Evolutionary conservation across 2,113 vertebrate species (phyloP).

Genomic region (Orientallactaga bullata): DNA sequence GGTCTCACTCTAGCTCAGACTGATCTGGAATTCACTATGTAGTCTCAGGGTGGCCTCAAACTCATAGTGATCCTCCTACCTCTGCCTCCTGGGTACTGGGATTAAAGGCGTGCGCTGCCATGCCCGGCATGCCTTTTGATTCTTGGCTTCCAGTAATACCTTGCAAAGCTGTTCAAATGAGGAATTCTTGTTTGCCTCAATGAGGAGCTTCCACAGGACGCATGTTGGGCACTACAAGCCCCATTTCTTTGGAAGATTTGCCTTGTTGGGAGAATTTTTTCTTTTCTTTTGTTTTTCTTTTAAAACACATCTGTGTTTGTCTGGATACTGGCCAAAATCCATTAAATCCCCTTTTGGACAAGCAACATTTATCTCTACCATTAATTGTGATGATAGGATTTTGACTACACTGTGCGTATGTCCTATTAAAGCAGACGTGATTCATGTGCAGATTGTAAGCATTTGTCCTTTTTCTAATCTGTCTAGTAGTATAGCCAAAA

Average conservation of each 20-base stretch:
- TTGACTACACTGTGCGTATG: conserved; percentile 34
- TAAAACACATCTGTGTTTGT: conserved; percentile 51
- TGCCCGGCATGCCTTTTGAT: conserved; percentile 39
- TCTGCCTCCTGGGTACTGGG: no score
- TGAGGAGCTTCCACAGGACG: background rate
- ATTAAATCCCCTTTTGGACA: background rate
- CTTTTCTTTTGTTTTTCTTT: conserved; percentile 40
- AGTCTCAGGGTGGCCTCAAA: no score
- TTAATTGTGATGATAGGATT: conserved; percentile 57
- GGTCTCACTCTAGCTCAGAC: no score
- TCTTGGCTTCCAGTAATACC: background rate
- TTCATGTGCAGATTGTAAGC: conserved; percentile 40
- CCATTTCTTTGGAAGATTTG: conserved; percentile 34
- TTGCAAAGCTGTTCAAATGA: background rate
- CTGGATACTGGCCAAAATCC: conserved; percentile 18
- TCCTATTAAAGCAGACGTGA: conserved; percentile 57
- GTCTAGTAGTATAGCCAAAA: conserved; percentile 58
- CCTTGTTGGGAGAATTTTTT: conserved; percentile 34
- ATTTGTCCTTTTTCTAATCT: conserved; percentile 49
- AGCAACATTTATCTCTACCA: background rate
- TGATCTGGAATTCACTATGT: no score
- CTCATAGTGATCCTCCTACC: no score
- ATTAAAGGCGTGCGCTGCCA: no score
- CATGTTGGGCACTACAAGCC: background rate
- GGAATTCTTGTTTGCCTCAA: background rate